Base-by-base conservation (phyloP, 2,888 invertebrate species). In the Cataglyphis livida region DNA sequence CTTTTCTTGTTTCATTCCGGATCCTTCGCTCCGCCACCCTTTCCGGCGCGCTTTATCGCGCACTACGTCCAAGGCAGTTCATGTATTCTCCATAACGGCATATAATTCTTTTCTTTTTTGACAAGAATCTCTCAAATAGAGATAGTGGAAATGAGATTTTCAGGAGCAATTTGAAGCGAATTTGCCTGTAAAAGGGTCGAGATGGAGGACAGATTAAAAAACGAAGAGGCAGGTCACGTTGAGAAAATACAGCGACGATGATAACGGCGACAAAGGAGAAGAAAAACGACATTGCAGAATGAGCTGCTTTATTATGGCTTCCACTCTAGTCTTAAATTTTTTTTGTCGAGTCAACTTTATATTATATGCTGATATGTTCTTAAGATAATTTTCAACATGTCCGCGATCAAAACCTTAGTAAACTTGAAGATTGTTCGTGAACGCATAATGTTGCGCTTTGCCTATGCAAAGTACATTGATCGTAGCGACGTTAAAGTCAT, bases 151-250 rank as follows among this genome's bases (percentile, higher is more conserved):
- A 90, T 91, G 90, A 91, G 88, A 91, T 90, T 91, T 89, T 68
- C 90, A 87, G 86, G 82, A 83, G 86, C 88, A 90, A 90, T 90
- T 90, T 90, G 85, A 85, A 87, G 84, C 83, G 86, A 91, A 89
- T 89, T 90, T 87, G 87, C 87, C 83, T 85, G 84, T 82, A 83
- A 89, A 84, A 86, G 83, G 83, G 78, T 82, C 88, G 88, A 84
- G 84, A 84, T 79, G 76, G 73, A 54, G 68, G 66, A 85, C 82
- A 44, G 73, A 54, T 59, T 79, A 83, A 73, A 83, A 71, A 82
- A 81, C 76, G 76, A 84, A 76, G 75, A 81, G 70, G 21, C 35
- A 57, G 75, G 25, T 70, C 35, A 75, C 35, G 44, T 44, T 62
- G 62, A 44, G 38, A 35, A 51, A 81, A 78, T 78, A 41, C 48